Percentiles rank a stretch among this genome's conserved stretches.
phyloP scores from a whole-genome alignment of 2,113 vertebrate species.

The Ploceus nigricollis region DNA sequence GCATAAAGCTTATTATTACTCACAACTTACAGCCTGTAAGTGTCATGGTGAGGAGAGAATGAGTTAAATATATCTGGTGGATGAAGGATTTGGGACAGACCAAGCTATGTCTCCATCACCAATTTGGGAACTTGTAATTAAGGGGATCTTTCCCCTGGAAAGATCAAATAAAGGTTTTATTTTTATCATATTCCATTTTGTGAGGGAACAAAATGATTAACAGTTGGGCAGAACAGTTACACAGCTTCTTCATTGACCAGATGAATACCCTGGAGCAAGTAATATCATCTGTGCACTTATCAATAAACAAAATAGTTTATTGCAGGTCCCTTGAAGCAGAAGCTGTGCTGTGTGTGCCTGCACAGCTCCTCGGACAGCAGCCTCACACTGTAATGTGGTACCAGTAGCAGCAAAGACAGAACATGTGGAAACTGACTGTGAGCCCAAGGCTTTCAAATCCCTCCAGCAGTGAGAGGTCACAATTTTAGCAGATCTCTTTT shows the following conservation, averaged over 20 bases:
- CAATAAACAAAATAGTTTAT: neutral
- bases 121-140: neutral
- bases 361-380: neutral
- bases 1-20: neutral
- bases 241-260: neutral
- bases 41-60: neutral
- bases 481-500: neutral
- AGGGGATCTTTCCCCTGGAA: neutral
- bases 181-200: neutral
- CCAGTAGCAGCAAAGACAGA: neutral
- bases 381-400: no score
- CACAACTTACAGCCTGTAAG: neutral
- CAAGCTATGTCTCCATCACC: neutral
- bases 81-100: neutral
- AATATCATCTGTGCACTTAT: neutral
- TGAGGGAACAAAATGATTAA: neutral
- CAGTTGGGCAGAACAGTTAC: neutral
- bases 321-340: neutral
- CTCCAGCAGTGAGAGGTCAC: neutral
- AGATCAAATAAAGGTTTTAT: neutral
- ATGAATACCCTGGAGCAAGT: neutral
- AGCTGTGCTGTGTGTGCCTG: neutral
- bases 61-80: neutral
- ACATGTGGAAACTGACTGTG: neutral
- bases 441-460: neutral